Conservation (phyloP, 1,140 invertebrate species). For the Leucophenga varia region DNA sequence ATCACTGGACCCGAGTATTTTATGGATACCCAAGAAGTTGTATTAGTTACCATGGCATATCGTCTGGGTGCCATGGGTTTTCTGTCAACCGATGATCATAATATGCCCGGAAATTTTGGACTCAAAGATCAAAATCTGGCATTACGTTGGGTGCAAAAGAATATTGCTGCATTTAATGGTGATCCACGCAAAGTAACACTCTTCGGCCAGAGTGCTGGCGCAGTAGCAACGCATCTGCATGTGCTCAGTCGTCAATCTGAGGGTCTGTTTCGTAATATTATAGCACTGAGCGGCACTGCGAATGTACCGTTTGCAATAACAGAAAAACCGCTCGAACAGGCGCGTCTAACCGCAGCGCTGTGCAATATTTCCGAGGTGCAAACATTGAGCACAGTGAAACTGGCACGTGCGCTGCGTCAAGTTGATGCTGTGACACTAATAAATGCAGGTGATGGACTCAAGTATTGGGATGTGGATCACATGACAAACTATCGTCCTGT, state of each 20-base stretch:
- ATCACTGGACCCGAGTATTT: slow-evolving; percentile 56
- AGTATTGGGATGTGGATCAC: slow-evolving; percentile 57
- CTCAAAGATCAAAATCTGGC: slow-evolving; percentile 62
- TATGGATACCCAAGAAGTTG: slow-evolving; percentile 46
- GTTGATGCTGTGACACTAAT: slow-evolving; percentile 44
- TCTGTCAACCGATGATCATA: slow-evolving; percentile 48
- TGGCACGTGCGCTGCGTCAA: slow-evolving; percentile 50
- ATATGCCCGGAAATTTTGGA: slow-evolving; percentile 61
- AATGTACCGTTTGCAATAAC: slow-evolving; percentile 63
- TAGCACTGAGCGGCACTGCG: slow-evolving; percentile 64
- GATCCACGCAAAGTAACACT: slow-evolving; percentile 60
- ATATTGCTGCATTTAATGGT: slow-evolving; percentile 52
- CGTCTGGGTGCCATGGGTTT: slow-evolving; percentile 49
- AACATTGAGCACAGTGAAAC: slow-evolving; percentile 21
- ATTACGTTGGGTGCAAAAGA: slow-evolving; percentile 56
- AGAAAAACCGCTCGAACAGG: slow-evolving; percentile 56
- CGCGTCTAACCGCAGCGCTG: slow-evolving; percentile 31
- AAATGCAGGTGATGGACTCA: slow-evolving; percentile 38
- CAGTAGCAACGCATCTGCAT: slow-evolving; percentile 56
- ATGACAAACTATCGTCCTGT: slow-evolving; percentile 58
- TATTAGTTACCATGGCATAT: slow-evolving; percentile 46
- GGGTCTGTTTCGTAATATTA: slow-evolving; percentile 59
- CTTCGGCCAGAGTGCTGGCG: slow-evolving; percentile 64
- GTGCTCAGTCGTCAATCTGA: slow-evolving; percentile 55
- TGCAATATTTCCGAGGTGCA: slow-evolving; percentile 29